A percentile compares a stretch with the other conserved stretches of the same genome.
These are phyloP conservation scores for Zaprionus tsacasi DNA, from an alignment of 1,140 invertebrate species.

Conservation along the genomic window DNA sequence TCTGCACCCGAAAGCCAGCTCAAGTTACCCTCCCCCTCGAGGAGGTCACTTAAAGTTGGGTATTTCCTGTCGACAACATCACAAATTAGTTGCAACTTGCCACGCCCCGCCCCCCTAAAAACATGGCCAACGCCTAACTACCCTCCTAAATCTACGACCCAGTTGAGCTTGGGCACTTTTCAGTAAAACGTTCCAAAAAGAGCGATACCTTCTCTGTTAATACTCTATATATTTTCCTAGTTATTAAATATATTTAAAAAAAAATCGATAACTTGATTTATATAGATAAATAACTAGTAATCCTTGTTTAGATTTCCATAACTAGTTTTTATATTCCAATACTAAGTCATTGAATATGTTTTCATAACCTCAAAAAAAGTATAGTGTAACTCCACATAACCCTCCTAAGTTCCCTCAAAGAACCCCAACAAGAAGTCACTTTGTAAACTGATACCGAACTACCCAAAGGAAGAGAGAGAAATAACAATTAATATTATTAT, in stretches of 20 bases:
- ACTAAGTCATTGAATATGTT: not conserved
- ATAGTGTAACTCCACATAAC: not conserved
- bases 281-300: not conserved
- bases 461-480: not conserved
- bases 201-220: not conserved
- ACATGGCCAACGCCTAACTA: no score
- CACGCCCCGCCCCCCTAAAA: not conserved
- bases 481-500: conserved; percentile 6
- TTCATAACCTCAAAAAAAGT: not conserved
- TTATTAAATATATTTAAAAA: no score
- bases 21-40: conserved; percentile 16
- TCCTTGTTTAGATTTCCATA: no score
- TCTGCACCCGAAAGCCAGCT: not conserved
- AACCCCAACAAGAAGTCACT: not conserved
- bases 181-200: conserved; percentile 6
- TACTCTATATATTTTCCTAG: not conserved
- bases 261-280: not conserved
- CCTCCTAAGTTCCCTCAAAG: not conserved
- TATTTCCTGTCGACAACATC: conserved; percentile 40
- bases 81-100: conserved; percentile 39
- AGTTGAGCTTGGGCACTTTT: not conserved
- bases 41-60: conserved; percentile 60
- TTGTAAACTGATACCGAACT: not conserved
- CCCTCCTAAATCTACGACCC: no score
- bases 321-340: no score